Base-by-base conservation (phyloP, 2,888 invertebrate genomes). In the Plemyria rubiginata region DNA sequence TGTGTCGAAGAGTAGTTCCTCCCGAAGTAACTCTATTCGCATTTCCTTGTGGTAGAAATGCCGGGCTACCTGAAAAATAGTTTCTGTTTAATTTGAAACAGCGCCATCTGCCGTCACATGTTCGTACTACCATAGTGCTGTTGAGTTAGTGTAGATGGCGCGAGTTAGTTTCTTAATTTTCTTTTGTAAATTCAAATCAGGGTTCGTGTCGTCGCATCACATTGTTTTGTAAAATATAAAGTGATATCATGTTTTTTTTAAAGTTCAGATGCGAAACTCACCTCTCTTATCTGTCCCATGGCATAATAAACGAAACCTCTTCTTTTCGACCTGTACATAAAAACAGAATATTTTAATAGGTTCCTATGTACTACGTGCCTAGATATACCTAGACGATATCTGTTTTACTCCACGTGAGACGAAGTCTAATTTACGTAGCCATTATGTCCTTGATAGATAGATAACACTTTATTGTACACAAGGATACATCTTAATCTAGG, bases 1-100 rank as follows among this genome's bases (percentile, higher is more conserved):
- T 62, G 98, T 98, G 82, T 98, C 98, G 76, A 98, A 96, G 5
- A 97, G 94, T 29, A 97, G 93, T 81, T 98, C 97, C 80, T 98
- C 98, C 53, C 96, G 94, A 0, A 98, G 93, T 64, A 99, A 91
- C 81, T 98, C 98, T 80, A 99, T 98, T 78, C 96, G 94, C 94
- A 99, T 96, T 77, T 98, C 97, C 79, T 98, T 98, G 90, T 98
- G 96, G 91, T 99, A 99, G 87, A 99, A 98, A 82, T 97, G 96
- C 16, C 97, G 94, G 0, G 98, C 98, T 66, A 98, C 98, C 96
- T 96, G 8, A 41, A 36, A 32, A 15, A n/a, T 12, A n/a, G 12
- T 16, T 8, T 22, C 6, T 41, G 11, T 29, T 13, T n/a, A 12
- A 40, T 52, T 52, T 13, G 15, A n/a, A 52, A 28, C n/a, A 41